Percentiles rank a stretch among this genome's conserved stretches.
Evolutionary conservation across 2,888 invertebrate genomes (phyloP).

Genomic region (Helleia helle): DNA sequence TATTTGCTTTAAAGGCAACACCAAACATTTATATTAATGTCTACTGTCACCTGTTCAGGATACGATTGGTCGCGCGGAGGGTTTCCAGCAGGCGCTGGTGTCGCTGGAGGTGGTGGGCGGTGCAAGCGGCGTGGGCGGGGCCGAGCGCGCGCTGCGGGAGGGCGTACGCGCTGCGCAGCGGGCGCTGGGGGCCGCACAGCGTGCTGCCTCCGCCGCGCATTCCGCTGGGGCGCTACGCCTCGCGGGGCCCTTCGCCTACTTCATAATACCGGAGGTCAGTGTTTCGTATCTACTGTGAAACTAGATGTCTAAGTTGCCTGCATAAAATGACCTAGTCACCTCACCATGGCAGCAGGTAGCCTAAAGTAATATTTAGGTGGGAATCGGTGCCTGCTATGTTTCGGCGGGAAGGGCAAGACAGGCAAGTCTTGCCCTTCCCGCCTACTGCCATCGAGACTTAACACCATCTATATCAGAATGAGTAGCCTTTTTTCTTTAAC

Average conservation of each 20-base stretch:
- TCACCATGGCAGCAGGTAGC: no score
- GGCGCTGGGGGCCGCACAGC: constrained; percentile 22
- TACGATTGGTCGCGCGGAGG: constrained; percentile 37
- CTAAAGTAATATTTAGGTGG: no score
- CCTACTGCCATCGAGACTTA: no score
- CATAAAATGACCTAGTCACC: no score
- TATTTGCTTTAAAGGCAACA: no score
- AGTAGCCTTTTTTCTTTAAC: no score
- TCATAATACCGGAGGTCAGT: constrained; percentile 85
- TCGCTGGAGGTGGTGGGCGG: constrained; percentile 40
- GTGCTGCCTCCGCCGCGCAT: constrained; percentile 68
- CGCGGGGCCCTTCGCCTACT: constrained; percentile 92
- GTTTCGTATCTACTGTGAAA: no score
- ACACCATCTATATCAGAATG: no score
- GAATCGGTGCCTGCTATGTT: no score
- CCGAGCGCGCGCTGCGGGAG: constrained; percentile 71
- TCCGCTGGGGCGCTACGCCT: constrained; percentile 86
- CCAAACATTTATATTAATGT: not conserved
- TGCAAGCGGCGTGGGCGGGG: constrained; percentile 14
- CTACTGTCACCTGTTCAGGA: constrained; percentile 39
- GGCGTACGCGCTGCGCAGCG: constrained; percentile 73
- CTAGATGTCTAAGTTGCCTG: no score
- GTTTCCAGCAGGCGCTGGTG: constrained; percentile 54
- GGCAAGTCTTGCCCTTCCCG: no score
- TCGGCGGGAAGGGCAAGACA: no score